Percentiles rank a stretch among this genome's conserved stretches.
Conservation (phyloP, 92 coral and sea anemone genomes). For the Bergia sp. region DNA sequence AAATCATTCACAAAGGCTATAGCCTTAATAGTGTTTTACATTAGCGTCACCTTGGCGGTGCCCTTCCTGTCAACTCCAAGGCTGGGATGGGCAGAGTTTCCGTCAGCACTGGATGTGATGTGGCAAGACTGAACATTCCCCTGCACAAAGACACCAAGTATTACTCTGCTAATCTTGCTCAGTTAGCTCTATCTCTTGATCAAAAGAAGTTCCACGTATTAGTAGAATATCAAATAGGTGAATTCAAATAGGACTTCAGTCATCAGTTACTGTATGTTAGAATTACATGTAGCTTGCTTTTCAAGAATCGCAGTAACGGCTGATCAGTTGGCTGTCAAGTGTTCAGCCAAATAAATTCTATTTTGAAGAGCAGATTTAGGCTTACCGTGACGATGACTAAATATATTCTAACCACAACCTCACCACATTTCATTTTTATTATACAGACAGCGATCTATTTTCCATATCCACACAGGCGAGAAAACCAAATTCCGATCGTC, state of each 20-base stretch:
- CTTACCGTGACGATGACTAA: neutral
- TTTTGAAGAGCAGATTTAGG: neutral
- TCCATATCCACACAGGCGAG: too few species aligned
- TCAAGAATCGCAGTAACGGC: too few species aligned
- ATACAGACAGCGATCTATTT: too few species aligned
- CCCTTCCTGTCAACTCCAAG: slow-evolving; percentile 89
- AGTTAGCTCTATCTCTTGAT: too few species aligned
- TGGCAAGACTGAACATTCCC: slow-evolving; percentile 96
- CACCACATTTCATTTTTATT: neutral
- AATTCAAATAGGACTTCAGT: too few species aligned
- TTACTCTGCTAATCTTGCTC: neutral
- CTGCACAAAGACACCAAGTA: slow-evolving; percentile 47
- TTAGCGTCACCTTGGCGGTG: slow-evolving; percentile 79
- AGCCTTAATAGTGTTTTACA: neutral
- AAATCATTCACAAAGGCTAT: neutral
- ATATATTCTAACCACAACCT: neutral
- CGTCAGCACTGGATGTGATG: slow-evolving; percentile 91
- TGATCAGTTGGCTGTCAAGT: too few species aligned
- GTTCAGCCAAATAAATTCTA: neutral
- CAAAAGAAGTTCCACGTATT: too few species aligned
- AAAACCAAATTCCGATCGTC: too few species aligned
- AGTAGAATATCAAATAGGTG: too few species aligned
- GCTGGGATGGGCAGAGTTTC: slow-evolving; percentile 94
- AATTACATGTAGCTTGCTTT: too few species aligned
- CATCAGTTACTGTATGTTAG: too few species aligned